Conservation (phyloP, 2,888 invertebrate genomes). For the Daptonema setosum region DNA sequence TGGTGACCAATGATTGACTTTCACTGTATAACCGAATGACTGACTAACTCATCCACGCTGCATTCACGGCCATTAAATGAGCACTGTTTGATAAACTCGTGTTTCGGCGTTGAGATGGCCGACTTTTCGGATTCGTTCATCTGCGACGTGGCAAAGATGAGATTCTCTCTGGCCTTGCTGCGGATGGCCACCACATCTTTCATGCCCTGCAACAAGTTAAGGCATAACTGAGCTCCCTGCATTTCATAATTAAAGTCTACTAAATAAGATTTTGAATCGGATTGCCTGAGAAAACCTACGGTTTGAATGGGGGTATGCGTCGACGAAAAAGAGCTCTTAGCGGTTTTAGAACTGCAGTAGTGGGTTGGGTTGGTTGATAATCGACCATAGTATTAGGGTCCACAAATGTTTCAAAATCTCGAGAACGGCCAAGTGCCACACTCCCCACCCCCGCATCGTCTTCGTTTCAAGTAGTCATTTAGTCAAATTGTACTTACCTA, state of each 20-base stretch:
- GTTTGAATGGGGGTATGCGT: too few species aligned
- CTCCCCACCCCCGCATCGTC: too few species aligned
- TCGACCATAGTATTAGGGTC: too few species aligned
- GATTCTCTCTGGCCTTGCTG: constrained; percentile 22
- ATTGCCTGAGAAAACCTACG: too few species aligned
- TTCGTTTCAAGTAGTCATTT: too few species aligned
- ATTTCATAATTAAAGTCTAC: background rate
- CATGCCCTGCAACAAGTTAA: constrained; percentile 17
- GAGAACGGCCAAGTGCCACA: too few species aligned
- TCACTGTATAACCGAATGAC: background rate
- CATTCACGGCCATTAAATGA: constrained; percentile 25
- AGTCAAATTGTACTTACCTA: too few species aligned
- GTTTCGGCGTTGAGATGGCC: constrained; percentile 10
- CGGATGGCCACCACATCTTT: constrained; percentile 23
- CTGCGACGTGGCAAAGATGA: constrained; percentile 22
- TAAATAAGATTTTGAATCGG: background rate
- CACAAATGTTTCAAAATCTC: too few species aligned
- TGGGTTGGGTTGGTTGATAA: too few species aligned
- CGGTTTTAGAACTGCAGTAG: background rate
- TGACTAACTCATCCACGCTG: constrained; percentile 18
- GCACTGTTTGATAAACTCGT: constrained; percentile 21
- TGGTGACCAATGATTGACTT: too few species aligned
- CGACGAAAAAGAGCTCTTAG: too few species aligned
- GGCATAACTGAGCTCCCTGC: background rate
- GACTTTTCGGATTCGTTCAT: constrained; percentile 12